These are phyloP conservation scores for Chesias legatella DNA, from an alignment of 2,888 invertebrate genomes.

Conservation along the genomic window DNA sequence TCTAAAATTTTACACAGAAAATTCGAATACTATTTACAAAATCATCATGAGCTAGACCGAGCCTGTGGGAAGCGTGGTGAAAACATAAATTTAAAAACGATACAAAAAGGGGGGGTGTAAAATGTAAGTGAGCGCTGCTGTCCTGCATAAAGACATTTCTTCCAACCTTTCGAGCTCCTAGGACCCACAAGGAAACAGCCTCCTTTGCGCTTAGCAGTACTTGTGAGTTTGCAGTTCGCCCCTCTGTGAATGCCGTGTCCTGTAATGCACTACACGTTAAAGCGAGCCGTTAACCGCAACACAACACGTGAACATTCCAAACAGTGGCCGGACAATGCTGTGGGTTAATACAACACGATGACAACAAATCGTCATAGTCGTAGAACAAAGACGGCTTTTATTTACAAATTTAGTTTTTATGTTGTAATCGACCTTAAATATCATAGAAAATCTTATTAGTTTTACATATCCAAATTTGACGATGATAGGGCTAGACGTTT, in stretches of 20 bases:
- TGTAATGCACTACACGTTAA: conserved; percentile 82
- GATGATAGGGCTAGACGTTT: no score
- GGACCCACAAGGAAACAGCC: conserved; percentile 96
- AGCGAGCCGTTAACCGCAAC: conserved; percentile 72
- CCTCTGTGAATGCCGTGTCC: conserved; percentile 86
- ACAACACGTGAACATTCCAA: conserved; percentile 69
- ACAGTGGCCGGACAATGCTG: conserved; percentile 39
- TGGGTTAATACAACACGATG: conserved; percentile 35
- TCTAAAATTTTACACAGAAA: no score
- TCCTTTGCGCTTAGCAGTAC: conserved; percentile 95
- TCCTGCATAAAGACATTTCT: conserved; percentile 80
- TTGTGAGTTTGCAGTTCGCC: conserved; percentile 85
- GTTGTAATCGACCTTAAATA: no score
- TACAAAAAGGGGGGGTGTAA: conserved; percentile 39
- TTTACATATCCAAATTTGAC: no score
- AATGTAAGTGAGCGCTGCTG: conserved; percentile 43
- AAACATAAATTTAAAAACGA: conserved; percentile 21
- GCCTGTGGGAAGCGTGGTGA: conserved; percentile 22
- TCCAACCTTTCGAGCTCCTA: conserved; percentile 95
- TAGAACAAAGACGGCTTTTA: no score
- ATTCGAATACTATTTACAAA: conserved; percentile 12
- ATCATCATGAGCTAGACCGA: conserved; percentile 15
- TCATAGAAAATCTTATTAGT: no score
- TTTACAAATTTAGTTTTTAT: no score
- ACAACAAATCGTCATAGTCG: no score